These are phyloP conservation scores for Gasterosteus nipponicus DNA, from an alignment of 2,113 vertebrate species.

Conservation along the genomic window DNA sequence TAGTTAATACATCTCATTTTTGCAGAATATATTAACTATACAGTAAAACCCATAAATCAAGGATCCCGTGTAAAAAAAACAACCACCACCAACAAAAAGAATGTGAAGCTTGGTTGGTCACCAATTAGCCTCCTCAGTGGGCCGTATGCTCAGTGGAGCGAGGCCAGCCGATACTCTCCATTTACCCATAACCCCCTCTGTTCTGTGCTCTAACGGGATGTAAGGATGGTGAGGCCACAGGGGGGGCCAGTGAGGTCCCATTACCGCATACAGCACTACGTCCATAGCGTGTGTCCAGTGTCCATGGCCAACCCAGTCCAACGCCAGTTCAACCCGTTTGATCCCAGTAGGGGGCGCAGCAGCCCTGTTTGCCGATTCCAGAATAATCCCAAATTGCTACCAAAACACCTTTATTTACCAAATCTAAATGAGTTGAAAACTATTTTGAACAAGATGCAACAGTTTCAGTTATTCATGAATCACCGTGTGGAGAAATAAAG, in stretches of 20 bases:
- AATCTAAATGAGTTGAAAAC: conserved; percentile 22
- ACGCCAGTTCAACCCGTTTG: conserved; percentile 71
- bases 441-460: neutral
- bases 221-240: conserved; percentile 2
- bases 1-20: conserved; percentile 29
- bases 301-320: conserved; percentile 55
- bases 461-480: neutral
- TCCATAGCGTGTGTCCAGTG: conserved; percentile 22
- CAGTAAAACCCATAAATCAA: conserved; percentile 7
- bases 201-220: conserved; percentile 16
- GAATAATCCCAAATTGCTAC: conserved; percentile 30
- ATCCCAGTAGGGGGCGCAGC: conserved; percentile 78
- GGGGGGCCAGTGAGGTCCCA: conserved; percentile 34
- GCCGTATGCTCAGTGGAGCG: conserved; percentile 19
- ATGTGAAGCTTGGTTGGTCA: conserved; percentile 25
- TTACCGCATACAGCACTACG: conserved; percentile 7
- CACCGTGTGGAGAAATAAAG: neutral
- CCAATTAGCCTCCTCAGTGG: conserved; percentile 23
- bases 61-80: conserved; percentile 3
- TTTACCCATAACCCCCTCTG: conserved; percentile 50
- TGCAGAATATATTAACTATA: conserved; percentile 54
- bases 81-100: neutral
- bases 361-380: conserved; percentile 45
- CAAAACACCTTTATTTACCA: conserved; percentile 17
- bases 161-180: neutral